Conservation (phyloP, 2,888 invertebrate genomes). For the Calameuta idolon region DNA sequence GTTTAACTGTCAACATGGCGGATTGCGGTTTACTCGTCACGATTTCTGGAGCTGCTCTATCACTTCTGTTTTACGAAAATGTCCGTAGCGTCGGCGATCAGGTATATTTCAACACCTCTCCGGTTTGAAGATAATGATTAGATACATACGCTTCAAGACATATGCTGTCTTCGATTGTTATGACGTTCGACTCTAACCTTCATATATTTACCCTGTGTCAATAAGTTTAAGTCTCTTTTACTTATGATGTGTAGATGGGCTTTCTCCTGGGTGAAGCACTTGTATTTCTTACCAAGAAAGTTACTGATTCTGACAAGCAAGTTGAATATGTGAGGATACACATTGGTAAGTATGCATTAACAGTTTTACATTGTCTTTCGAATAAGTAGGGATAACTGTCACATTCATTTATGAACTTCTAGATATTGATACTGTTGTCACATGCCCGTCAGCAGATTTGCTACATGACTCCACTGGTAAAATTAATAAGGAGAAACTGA, state of each 20-base stretch:
- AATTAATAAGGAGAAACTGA: conserved; percentile 71
- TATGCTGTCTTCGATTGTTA: not conserved
- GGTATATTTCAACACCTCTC: conserved; percentile 61
- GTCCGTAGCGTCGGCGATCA: conserved; percentile 73
- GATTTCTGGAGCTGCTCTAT: conserved; percentile 74
- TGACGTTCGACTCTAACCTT: conserved; percentile 25
- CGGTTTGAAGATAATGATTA: not conserved
- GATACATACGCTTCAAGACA: not conserved
- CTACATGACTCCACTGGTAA: conserved; percentile 73
- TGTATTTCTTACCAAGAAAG: conserved; percentile 74
- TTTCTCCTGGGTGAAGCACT: conserved; percentile 76
- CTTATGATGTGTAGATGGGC: conserved; percentile 68
- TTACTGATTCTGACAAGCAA: conserved; percentile 77
- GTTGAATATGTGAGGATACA: conserved; percentile 73
- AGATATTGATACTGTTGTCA: conserved; percentile 73
- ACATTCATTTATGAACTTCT: conserved; percentile 26
- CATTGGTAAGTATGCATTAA: conserved; percentile 65
- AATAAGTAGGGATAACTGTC: not conserved
- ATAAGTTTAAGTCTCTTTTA: not conserved
- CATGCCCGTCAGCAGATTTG: conserved; percentile 71
- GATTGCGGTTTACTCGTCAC: conserved; percentile 56
- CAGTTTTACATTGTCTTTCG: not conserved
- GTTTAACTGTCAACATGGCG: conserved; percentile 56
- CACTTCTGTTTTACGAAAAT: conserved; percentile 77
- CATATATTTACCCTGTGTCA: not conserved